Evolutionary conservation across 1,140 invertebrate species (phyloP).

Genomic region (Calliopsis andreniformis): DNA sequence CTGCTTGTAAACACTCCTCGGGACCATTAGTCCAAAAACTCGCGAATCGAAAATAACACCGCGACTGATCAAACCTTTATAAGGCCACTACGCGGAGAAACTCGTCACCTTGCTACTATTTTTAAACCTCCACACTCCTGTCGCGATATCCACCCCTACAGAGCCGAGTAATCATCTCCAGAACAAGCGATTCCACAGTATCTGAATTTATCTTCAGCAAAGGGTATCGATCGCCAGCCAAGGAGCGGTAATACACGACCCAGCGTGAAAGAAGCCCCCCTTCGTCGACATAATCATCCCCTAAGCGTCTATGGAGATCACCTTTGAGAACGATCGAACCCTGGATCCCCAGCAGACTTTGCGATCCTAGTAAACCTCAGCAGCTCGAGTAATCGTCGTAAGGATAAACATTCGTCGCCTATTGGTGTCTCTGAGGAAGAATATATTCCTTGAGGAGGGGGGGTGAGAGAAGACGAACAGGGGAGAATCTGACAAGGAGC

Average conservation of each 20-base stretch:
- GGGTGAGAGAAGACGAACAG: neutral
- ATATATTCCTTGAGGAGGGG: neutral
- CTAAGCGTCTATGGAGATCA: neutral
- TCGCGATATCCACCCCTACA: no score
- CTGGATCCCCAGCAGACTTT: neutral
- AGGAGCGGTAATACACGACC: neutral
- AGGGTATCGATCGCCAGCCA: constrained; percentile 5
- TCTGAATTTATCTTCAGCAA: no score
- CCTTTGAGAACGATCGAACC: neutral
- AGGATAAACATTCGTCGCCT: neutral
- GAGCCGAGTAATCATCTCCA: no score
- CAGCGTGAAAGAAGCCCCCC: no score
- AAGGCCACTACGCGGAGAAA: neutral
- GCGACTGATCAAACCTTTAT: constrained; percentile 11
- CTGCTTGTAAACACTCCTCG: constrained; percentile 53
- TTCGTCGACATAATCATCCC: no score
- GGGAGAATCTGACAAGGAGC: constrained; percentile 34
- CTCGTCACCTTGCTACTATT: neutral
- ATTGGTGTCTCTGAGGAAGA: neutral
- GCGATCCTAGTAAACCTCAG: neutral
- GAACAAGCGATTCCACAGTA: no score
- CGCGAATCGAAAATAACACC: no score
- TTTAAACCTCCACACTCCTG: no score
- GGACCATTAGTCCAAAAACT: constrained; percentile 51
- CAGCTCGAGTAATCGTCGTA: neutral